Base-by-base conservation (phyloP, 2,113 vertebrate genomes). In the Lamprotornis superbus region DNA sequence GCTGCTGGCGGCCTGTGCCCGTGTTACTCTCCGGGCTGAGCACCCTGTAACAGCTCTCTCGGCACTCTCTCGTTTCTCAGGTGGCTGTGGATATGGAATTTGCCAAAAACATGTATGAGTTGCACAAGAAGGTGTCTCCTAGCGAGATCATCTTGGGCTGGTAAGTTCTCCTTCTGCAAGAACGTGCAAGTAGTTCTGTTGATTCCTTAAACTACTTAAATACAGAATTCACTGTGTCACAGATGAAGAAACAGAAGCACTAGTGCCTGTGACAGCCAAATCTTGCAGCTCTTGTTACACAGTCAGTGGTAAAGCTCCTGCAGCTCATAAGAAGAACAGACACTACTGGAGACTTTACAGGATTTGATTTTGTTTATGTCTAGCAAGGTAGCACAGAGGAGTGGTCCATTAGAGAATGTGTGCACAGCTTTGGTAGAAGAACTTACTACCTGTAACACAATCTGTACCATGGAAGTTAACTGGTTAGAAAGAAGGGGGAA, bases 21-120 rank as follows among this genome's bases (percentile, higher is more conserved):
- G 8, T 1, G 15, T 1, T 30, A 77, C 9, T 13, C 15, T 9
- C 15, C 2, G 27, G 13, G 28, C 27, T 15, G 0, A 28, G 47
- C 44, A 5, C 6, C 33, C 25, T 5, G 56, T 50, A 25, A 31
- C 24, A 0, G 49, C 64, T 60, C 49, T 57, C n/a, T 17, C 15
- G n/a, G 55, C 13, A 12, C 57, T 81, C 28, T 89, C 39, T 78
- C 49, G 2, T 86, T 59, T 76, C 47, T 20, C 91, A 99, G 99
- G 99, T 99, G 81, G 99, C 99, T 17, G 99, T 99, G 78, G 99
- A 99, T 94, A 99, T 99, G 99, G 99, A 99, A 91, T 99, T 99
- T 69, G 99, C 99, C 33, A 99, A 99, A 98, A 99, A 99, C 97
- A 99, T 99, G 99, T 99, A 99, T 28, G 99, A 99, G 92, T 94